Percentiles rank a stretch among this genome's conserved stretches.
Conservation (phyloP, 2,797 vertebrate genomes). For the Alcedo atthis region DNA sequence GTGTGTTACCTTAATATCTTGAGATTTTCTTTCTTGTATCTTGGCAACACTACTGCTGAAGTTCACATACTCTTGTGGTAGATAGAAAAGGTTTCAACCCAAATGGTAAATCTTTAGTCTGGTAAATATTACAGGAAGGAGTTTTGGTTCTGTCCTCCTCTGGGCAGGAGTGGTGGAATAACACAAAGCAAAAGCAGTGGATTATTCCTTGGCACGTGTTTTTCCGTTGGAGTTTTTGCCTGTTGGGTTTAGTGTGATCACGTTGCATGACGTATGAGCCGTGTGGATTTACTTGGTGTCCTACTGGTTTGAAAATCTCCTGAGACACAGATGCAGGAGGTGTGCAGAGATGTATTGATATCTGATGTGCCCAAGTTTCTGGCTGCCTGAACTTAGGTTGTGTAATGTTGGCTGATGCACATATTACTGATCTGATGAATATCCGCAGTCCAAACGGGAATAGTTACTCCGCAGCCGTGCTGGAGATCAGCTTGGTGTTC, state of each 20-base stretch:
- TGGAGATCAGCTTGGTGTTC: background rate
- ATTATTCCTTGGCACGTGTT: background rate
- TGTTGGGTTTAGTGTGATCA: background rate
- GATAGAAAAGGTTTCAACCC: background rate
- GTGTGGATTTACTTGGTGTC: background rate
- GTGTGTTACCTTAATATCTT: conserved; percentile 39
- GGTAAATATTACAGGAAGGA: background rate
- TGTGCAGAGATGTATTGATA: background rate
- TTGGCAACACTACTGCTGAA: conserved; percentile 49
- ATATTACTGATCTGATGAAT: background rate
- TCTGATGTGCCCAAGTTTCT: background rate
- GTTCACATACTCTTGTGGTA: background rate
- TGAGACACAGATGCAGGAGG: background rate
- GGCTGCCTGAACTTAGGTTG: background rate
- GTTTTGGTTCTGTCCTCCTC: background rate
- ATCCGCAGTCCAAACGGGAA: background rate
- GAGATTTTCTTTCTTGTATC: conserved; percentile 45
- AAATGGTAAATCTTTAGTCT: background rate
- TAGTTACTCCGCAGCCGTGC: background rate
- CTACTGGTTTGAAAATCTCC: background rate
- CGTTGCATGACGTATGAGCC: background rate
- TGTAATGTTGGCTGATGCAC: background rate
- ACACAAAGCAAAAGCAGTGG: background rate
- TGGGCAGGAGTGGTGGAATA: background rate
- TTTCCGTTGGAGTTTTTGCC: background rate